A percentile compares a stretch with the other conserved stretches of the same genome.
Evolutionary conservation across 1,140 invertebrate genomes (phyloP).

Genomic region (Linepithema humile): DNA sequence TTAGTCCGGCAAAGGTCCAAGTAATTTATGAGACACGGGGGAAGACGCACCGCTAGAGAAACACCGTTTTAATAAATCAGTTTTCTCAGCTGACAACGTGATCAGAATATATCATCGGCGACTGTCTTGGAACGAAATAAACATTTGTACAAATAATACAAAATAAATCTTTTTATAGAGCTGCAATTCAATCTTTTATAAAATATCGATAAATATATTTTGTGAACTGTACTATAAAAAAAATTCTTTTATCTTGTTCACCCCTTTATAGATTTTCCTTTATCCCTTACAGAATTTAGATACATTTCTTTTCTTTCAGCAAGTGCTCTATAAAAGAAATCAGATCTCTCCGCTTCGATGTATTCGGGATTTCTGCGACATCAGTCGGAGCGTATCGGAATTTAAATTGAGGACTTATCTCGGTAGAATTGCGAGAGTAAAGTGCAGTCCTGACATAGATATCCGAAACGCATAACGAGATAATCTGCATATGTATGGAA

Average conservation of each 20-base stretch:
- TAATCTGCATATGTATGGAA: not conserved
- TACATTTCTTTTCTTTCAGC: too few relatives aligned
- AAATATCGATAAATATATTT: not conserved
- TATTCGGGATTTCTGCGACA: not conserved
- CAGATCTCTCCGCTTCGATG: not conserved
- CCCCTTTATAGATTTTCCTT: not conserved
- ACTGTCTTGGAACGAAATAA: not conserved
- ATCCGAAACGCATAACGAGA: not conserved
- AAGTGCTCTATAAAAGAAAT: too few relatives aligned
- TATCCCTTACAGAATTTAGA: too few relatives aligned
- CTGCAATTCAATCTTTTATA: not conserved
- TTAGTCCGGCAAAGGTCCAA: not conserved
- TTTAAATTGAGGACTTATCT: not conserved
- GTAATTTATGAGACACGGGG: constrained; percentile 3
- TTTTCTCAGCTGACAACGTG: not conserved
- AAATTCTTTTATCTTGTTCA: not conserved
- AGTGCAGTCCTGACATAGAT: not conserved
- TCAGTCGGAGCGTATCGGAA: not conserved
- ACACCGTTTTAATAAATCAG: not conserved
- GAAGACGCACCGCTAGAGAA: not conserved
- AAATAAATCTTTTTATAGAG: not conserved
- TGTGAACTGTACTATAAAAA: not conserved
- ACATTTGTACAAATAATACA: not conserved
- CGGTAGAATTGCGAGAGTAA: not conserved
- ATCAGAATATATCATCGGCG: not conserved